Evolutionary conservation across 2,797 vertebrate genomes (phyloP).

Genomic region (Crenuchus spilurus): DNA sequence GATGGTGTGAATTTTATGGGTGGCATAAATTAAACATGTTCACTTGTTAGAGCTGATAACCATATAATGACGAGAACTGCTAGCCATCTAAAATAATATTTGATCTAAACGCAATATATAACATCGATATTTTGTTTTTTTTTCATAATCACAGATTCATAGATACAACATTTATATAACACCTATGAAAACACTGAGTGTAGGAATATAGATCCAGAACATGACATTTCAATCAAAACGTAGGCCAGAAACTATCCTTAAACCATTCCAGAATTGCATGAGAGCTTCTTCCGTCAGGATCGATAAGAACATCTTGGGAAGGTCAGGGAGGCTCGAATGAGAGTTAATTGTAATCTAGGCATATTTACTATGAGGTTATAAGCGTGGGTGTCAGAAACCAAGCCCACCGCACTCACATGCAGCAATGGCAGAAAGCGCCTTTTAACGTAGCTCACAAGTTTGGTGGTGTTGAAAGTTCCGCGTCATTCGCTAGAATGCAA

Average conservation of each 20-base stretch:
- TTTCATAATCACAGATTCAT: no score
- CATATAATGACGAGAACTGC: no score
- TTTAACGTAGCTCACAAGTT: conserved; percentile 56
- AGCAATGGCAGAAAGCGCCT: conserved; percentile 55
- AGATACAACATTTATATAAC: background rate
- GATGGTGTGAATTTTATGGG: conserved; percentile 45
- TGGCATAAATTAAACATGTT: conserved; percentile 7
- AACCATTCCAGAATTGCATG: conserved; percentile 14
- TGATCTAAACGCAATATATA: no score
- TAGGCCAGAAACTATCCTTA: background rate
- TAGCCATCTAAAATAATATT: no score
- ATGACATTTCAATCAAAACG: background rate
- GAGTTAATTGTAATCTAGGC: conserved; percentile 57
- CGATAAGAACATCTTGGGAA: conserved; percentile 35
- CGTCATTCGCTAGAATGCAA: conserved; percentile 58
- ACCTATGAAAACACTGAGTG: background rate
- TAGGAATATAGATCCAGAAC: background rate
- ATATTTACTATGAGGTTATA: conserved; percentile 56
- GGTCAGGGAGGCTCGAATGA: conserved; percentile 48
- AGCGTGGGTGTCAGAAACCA: conserved; percentile 68
- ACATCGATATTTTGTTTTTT: no score
- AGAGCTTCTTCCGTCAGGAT: conserved; percentile 47
- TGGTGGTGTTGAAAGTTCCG: conserved; percentile 63
- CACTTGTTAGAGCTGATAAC: conserved; percentile 6
- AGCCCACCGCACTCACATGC: conserved; percentile 53